Percentiles rank a stretch among this genome's conserved stretches.
Evolutionary conservation across 2,888 invertebrate species (phyloP).

Genomic region (Sinopyrophorus schimmeli): DNA sequence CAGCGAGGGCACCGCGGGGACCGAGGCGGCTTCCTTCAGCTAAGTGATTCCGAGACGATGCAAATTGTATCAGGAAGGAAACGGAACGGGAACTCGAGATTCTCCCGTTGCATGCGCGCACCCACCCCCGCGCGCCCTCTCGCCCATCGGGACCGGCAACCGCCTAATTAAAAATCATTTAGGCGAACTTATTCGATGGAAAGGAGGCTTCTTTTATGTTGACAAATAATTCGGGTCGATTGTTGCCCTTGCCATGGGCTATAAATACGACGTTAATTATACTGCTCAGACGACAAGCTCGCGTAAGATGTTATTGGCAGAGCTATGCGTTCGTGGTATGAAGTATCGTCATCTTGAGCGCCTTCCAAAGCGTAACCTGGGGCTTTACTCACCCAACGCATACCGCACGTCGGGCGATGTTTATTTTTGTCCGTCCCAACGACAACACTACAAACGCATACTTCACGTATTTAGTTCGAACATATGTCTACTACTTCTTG

Average conservation of each 20-base stretch:
- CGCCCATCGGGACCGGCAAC: slow-evolving; percentile 21
- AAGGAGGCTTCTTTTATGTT: slow-evolving; percentile 19
- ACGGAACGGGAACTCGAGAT: slow-evolving; percentile 37
- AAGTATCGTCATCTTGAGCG: slow-evolving; percentile 54
- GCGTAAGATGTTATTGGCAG: slow-evolving; percentile 54
- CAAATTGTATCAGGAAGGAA: slow-evolving; percentile 55
- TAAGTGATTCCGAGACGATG: slow-evolving; percentile 56
- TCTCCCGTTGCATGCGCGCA: slow-evolving; percentile 26
- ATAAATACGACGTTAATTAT: slow-evolving; percentile 57
- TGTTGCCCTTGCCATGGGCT: slow-evolving; percentile 54
- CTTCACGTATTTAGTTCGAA: slow-evolving; percentile 20
- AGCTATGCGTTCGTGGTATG: slow-evolving; percentile 47
- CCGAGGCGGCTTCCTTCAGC: slow-evolving; percentile 39
- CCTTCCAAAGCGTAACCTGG: slow-evolving; percentile 52
- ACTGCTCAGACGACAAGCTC: slow-evolving; percentile 52
- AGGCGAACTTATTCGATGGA: slow-evolving; percentile 18
- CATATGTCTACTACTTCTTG: slow-evolving; percentile 9
- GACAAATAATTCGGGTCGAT: slow-evolving; percentile 40
- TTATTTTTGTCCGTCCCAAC: slow-evolving; percentile 46
- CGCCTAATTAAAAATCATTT: slow-evolving; percentile 25
- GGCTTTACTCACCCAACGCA: slow-evolving; percentile 50
- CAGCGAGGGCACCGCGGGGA: slow-evolving; percentile 38
- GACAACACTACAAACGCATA: slow-evolving; percentile 30
- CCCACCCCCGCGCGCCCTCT: no score
- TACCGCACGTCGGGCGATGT: slow-evolving; percentile 46